phyloP scores from a whole-genome alignment of 2,888 invertebrate species.

The Arctia plantaginis region DNA sequence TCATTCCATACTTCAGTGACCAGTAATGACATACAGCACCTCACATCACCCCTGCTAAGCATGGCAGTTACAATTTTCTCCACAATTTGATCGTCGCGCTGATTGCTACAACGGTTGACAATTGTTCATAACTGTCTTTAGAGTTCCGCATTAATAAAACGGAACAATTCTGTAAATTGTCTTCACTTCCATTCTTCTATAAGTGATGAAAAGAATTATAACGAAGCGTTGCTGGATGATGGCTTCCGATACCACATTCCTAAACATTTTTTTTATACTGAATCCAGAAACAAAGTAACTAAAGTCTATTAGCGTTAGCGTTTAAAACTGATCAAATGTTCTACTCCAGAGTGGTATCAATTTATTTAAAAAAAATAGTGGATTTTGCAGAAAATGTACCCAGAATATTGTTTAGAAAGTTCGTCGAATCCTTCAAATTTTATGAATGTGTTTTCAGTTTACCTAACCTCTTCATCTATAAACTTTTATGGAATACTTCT shows the following conservation, averaged over 20 bases:
- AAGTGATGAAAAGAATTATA: constrained; percentile 24
- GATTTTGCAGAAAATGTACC: too few relatives aligned
- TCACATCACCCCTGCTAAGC: constrained; percentile 14
- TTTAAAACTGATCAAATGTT: not conserved
- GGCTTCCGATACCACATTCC: constrained; percentile 10
- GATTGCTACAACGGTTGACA: constrained; percentile 51
- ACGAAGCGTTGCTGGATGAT: constrained; percentile 13
- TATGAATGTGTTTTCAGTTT: not conserved
- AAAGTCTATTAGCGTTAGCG: not conserved
- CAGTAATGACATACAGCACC: constrained; percentile 57
- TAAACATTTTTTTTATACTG: too few relatives aligned
- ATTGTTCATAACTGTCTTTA: constrained; percentile 50
- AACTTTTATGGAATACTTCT: not conserved
- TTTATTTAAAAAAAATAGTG: too few relatives aligned
- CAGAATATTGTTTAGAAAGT: not conserved
- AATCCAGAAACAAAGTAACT: too few relatives aligned
- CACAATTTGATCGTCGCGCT: constrained; percentile 73
- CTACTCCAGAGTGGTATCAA: not conserved
- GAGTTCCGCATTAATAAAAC: constrained; percentile 50
- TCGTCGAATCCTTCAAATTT: not conserved
- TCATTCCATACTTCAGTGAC: constrained; percentile 51
- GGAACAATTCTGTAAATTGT: constrained; percentile 27
- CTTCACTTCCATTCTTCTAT: constrained; percentile 12
- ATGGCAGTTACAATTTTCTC: constrained; percentile 75
- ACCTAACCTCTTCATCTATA: not conserved